Evolutionary conservation across 2,113 vertebrate species (phyloP).

Genomic region (Lontra canadensis): DNA sequence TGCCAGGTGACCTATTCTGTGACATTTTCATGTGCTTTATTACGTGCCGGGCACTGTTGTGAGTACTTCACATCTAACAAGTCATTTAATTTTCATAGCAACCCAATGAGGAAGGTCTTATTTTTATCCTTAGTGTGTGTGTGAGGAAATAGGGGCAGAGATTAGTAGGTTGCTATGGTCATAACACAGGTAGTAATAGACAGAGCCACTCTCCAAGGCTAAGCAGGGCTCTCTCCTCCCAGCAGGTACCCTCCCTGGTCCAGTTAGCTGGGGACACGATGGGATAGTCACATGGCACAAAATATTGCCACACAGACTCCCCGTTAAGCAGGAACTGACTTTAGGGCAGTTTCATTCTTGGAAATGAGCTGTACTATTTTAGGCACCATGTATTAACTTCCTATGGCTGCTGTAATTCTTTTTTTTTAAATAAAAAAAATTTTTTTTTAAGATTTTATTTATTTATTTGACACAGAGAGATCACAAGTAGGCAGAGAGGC

Average conservation of each 20-base stretch:
- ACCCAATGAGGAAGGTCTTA: background rate
- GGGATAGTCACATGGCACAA: background rate
- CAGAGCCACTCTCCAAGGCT: background rate
- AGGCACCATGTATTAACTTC: background rate
- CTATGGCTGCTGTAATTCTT: background rate
- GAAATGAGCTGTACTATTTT: background rate
- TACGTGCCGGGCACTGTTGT: background rate
- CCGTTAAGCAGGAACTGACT: background rate
- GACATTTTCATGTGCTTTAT: background rate
- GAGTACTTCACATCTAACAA: background rate
- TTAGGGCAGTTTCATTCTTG: background rate
- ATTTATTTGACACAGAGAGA: no score
- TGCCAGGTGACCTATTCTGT: background rate
- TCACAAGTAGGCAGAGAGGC: no score
- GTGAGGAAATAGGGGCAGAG: background rate
- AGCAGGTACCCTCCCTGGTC: background rate
- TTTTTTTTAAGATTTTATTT: no score
- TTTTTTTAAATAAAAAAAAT: background rate
- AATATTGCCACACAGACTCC: background rate
- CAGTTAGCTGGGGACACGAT: background rate
- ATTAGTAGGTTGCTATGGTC: background rate
- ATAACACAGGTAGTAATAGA: background rate
- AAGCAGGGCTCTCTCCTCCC: background rate
- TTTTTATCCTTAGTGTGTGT: background rate
- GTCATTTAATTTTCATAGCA: constrained; percentile 1